Conservation (phyloP, 2,113 vertebrate genomes). For the Otis tarda region DNA sequence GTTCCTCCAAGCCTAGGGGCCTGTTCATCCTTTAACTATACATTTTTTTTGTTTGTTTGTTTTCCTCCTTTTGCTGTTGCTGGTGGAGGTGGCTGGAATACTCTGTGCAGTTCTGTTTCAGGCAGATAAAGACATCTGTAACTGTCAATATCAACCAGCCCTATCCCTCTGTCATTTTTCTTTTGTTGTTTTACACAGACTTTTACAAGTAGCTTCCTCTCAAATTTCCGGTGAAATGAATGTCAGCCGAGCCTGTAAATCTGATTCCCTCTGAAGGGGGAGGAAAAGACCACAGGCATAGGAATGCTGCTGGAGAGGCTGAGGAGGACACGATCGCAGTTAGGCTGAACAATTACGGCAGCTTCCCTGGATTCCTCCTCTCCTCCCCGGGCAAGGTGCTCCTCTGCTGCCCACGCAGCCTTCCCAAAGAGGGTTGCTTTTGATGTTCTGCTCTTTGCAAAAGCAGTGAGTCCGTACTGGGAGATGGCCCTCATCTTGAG, state of each 20-base stretch:
- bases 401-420: background rate
- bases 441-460: fast-evolving
- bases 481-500: background rate
- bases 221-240: slow-evolving; percentile 4
- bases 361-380: background rate
- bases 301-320: background rate
- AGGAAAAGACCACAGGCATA: fast-evolving
- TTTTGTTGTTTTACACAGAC: slow-evolving; percentile 28
- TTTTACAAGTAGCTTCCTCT: slow-evolving; percentile 19
- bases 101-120: background rate
- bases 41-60: background rate
- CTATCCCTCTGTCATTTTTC: slow-evolving; percentile 28
- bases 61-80: background rate
- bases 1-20: background rate
- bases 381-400: background rate
- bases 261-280: background rate
- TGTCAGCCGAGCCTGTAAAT: background rate
- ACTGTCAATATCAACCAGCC: background rate
- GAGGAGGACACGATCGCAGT: background rate
- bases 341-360: background rate
- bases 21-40: background rate
- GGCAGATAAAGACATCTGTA: slow-evolving; percentile 36
- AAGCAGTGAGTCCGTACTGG: background rate
- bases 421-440: background rate
- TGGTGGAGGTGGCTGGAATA: background rate